Evolutionary conservation across 2,113 vertebrate genomes (phyloP).

Genomic region (Sitta europaea): DNA sequence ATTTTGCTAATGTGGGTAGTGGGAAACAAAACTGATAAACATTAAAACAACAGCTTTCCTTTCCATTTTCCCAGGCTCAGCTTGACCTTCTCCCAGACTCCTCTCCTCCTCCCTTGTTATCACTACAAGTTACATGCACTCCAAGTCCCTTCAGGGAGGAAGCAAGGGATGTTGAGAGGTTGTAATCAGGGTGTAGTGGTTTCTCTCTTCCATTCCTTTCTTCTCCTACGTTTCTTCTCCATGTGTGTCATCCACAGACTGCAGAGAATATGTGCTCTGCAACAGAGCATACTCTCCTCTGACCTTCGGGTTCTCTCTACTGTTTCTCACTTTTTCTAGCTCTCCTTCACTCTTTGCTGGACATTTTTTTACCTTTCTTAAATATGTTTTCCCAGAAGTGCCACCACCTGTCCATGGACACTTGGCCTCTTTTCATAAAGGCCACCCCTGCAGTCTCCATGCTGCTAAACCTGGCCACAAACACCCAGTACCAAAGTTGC

Average conservation of each 20-base stretch:
- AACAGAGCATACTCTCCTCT: neutral
- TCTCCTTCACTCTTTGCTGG: neutral
- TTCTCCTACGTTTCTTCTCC: neutral
- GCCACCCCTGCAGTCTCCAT: neutral
- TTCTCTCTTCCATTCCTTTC: neutral
- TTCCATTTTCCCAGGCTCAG: neutral
- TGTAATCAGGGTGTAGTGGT: fast-evolving
- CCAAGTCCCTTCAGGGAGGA: neutral
- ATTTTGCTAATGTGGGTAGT: neutral
- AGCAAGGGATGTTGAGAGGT: neutral
- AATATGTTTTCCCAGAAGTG: neutral
- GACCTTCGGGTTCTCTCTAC: neutral
- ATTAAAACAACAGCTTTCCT: neutral
- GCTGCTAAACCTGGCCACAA: neutral
- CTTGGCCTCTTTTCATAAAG: neutral
- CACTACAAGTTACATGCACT: neutral
- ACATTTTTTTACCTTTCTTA: neutral
- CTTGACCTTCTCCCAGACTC: neutral
- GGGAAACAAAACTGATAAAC: neutral
- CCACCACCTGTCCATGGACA: neutral
- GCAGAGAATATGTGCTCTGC: neutral
- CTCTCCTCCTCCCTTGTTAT: neutral
- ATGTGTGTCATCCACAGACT: neutral
- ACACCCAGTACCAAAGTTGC: neutral
- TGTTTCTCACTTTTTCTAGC: neutral